Conservation (phyloP, 2,113 vertebrate genomes). For the Clarias magur region DNA sequence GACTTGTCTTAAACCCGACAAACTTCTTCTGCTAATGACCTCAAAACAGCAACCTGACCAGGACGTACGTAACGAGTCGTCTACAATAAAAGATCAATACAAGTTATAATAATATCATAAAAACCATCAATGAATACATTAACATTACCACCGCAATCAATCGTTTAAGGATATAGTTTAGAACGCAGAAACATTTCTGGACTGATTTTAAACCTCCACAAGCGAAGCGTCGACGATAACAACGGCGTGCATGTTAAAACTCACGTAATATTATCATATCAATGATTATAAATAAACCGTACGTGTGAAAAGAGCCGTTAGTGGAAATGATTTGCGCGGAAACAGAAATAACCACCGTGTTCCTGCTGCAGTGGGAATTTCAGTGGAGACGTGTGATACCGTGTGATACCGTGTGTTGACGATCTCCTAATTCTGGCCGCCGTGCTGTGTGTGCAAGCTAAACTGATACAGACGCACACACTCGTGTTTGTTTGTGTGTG, state of each 20-base stretch:
- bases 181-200: not conserved
- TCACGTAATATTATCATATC: not conserved
- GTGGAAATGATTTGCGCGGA: not conserved
- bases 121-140: too few species aligned
- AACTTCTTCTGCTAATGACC: not conserved
- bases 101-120: too few species aligned
- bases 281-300: not conserved
- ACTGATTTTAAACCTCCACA: not conserved
- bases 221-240: not conserved
- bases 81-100: too few species aligned
- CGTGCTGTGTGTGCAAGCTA: slow-evolving; percentile 30
- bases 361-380: slow-evolving; percentile 15
- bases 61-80: too few species aligned
- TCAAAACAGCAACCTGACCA: not conserved
- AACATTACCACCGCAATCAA: too few species aligned
- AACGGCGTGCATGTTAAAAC: not conserved
- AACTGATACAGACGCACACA: slow-evolving; percentile 45
- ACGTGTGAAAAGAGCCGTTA: not conserved
- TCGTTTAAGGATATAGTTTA: too few species aligned
- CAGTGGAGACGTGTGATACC: slow-evolving; percentile 19
- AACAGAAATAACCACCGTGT: slow-evolving; percentile 14
- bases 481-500: slow-evolving; percentile 7
- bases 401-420: not conserved
- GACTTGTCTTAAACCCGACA: not conserved
- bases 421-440: slow-evolving; percentile 13